Percentiles rank a stretch among this genome's conserved stretches.
These are phyloP conservation scores for Fratercula arctica DNA, from an alignment of 2,797 vertebrate genomes.

Conservation along the genomic window DNA sequence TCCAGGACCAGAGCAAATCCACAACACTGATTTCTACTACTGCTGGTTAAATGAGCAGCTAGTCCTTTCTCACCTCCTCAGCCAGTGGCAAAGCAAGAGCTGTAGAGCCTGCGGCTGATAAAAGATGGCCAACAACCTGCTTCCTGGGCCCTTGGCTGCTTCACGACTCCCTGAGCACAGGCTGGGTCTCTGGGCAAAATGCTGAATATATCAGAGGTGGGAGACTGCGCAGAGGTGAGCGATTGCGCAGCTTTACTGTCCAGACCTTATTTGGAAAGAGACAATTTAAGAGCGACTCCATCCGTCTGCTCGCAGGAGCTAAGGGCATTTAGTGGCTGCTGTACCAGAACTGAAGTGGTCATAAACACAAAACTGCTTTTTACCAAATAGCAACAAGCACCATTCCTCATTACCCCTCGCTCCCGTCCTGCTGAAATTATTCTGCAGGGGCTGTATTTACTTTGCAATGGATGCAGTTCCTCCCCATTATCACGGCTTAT, in stretches of 20 bases:
- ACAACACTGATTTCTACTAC: neutral
- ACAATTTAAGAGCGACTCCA: neutral
- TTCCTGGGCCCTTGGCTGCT: neutral
- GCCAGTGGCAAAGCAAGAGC: neutral
- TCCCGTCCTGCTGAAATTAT: conserved; percentile 26
- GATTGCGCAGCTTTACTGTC: neutral
- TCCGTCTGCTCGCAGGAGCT: neutral
- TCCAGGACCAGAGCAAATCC: neutral
- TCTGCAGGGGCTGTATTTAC: neutral
- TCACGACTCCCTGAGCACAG: neutral
- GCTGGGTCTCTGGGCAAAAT: neutral
- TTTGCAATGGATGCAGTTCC: neutral
- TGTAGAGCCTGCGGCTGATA: neutral
- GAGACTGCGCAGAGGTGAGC: neutral
- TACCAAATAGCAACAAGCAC: neutral
- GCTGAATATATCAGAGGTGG: accelerated
- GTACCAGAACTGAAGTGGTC: neutral
- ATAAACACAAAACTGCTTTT: neutral
- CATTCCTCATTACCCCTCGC: neutral
- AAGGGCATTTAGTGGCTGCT: neutral
- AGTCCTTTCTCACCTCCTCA: neutral
- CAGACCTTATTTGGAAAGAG: neutral
- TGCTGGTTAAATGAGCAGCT: conserved; percentile 54
- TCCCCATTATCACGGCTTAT: neutral
- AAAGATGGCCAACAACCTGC: neutral